Conservation (phyloP, 2,113 vertebrate species). For the Malaclemys terrapin region DNA sequence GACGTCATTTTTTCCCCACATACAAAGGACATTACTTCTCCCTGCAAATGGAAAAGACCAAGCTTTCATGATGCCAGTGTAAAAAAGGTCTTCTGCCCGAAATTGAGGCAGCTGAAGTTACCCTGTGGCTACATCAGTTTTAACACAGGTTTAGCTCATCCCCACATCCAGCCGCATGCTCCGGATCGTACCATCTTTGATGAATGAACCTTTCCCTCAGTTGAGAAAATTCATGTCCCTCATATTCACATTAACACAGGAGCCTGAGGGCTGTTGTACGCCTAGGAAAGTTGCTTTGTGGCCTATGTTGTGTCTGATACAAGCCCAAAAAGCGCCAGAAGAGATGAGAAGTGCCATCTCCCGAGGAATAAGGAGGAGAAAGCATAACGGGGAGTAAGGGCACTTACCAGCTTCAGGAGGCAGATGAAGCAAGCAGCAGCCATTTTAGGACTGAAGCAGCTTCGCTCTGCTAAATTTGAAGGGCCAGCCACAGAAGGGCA, state of each 20-base stretch:
- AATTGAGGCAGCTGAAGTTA: background rate
- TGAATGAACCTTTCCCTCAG: background rate
- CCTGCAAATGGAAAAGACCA: background rate
- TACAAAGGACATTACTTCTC: background rate
- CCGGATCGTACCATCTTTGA: rapidly evolving
- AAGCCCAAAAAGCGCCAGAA: background rate
- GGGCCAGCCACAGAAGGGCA: rapidly evolving
- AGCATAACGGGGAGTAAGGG: rapidly evolving
- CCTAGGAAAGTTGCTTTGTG: background rate
- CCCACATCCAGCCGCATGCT: background rate
- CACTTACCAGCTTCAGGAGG: background rate
- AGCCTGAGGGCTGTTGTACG: background rate
- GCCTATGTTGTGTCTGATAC: background rate
- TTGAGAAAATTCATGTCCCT: background rate
- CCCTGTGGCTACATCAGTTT: background rate
- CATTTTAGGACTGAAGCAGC: rapidly evolving
- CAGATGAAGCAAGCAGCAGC: rapidly evolving
- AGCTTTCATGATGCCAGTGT: background rate
- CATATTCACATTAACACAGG: background rate
- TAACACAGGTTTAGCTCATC: background rate
- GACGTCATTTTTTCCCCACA: background rate
- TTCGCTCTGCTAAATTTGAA: background rate
- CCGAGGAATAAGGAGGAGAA: rapidly evolving
- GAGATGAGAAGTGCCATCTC: background rate
- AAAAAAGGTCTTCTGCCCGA: background rate